These are phyloP conservation scores for Clarias fuscus DNA, from an alignment of 2,797 vertebrate genomes.

Conservation along the genomic window DNA sequence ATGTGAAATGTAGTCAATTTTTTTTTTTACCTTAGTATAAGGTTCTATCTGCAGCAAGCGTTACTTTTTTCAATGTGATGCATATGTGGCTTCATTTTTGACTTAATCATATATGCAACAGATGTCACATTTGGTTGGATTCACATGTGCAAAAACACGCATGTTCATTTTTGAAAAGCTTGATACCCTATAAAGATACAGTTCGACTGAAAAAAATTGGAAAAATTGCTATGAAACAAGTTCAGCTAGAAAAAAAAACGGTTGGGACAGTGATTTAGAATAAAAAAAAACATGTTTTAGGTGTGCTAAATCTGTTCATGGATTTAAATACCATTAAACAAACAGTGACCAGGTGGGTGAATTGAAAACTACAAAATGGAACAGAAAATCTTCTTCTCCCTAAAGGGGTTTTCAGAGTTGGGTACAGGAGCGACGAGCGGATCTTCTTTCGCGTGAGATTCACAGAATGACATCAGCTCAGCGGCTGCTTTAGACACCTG, in stretches of 20 bases:
- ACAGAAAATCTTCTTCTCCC: slow-evolving; percentile 81
- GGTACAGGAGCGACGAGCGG: slow-evolving; percentile 74
- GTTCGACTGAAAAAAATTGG: background rate
- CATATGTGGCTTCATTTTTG: background rate
- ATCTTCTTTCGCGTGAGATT: slow-evolving; percentile 84
- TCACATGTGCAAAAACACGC: background rate
- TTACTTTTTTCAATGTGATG: too few species aligned
- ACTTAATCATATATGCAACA: background rate
- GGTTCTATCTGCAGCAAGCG: background rate
- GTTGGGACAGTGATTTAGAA: background rate
- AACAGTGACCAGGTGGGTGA: background rate
- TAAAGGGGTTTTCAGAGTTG: slow-evolving; percentile 77
- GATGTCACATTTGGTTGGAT: background rate
- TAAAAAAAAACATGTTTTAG: background rate
- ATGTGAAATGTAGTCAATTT: background rate
- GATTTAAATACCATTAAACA: background rate
- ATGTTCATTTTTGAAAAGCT: background rate
- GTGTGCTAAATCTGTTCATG: background rate
- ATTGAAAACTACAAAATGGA: slow-evolving; percentile 59
- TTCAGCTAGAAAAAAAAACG: background rate
- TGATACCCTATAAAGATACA: background rate
- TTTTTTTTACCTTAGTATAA: background rate
- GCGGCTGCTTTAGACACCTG: slow-evolving; percentile 90
- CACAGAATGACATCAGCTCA: slow-evolving; percentile 85
- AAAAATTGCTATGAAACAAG: background rate